These are phyloP conservation scores for Pharmacophagus antenor DNA, from an alignment of 2,888 invertebrate species.

Conservation along the genomic window DNA sequence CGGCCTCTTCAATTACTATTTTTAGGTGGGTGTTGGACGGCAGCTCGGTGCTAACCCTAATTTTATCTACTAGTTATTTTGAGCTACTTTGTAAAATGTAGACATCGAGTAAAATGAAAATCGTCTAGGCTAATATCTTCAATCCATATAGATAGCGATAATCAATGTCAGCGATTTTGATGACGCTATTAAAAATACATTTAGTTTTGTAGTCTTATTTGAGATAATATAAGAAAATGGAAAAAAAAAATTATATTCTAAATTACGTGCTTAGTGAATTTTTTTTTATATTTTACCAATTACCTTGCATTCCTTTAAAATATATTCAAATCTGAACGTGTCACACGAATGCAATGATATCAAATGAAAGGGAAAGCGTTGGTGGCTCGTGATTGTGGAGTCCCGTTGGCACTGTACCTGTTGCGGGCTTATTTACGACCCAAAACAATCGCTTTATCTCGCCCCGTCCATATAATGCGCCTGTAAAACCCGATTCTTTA, in stretches of 20 bases:
- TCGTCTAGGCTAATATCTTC: neutral
- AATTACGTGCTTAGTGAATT: neutral
- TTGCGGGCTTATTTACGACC: constrained; percentile 80
- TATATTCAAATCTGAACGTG: constrained; percentile 24
- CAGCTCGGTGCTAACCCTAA: constrained; percentile 28
- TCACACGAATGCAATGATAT: constrained; percentile 65
- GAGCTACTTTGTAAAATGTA: constrained; percentile 11
- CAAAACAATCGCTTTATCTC: constrained; percentile 81
- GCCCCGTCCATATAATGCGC: constrained; percentile 71
- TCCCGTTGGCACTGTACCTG: constrained; percentile 76
- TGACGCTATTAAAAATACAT: too few relatives aligned
- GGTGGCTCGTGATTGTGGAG: constrained; percentile 66
- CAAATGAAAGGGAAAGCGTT: constrained; percentile 73
- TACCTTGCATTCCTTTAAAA: constrained; percentile 5
- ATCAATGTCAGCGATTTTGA: too few relatives aligned
- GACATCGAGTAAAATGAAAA: neutral
- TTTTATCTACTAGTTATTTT: constrained; percentile 29
- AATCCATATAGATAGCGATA: too few relatives aligned
- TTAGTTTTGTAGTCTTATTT: too few relatives aligned
- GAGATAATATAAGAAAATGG: too few relatives aligned
- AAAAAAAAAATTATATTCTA: neutral
- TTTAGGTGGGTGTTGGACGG: constrained; percentile 47
- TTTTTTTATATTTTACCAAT: neutral
- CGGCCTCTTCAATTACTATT: constrained; percentile 68
- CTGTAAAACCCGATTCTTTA: constrained; percentile 73